phyloP scores from a whole-genome alignment of 2,888 invertebrate genomes.

The Hemaris fuciformis region DNA sequence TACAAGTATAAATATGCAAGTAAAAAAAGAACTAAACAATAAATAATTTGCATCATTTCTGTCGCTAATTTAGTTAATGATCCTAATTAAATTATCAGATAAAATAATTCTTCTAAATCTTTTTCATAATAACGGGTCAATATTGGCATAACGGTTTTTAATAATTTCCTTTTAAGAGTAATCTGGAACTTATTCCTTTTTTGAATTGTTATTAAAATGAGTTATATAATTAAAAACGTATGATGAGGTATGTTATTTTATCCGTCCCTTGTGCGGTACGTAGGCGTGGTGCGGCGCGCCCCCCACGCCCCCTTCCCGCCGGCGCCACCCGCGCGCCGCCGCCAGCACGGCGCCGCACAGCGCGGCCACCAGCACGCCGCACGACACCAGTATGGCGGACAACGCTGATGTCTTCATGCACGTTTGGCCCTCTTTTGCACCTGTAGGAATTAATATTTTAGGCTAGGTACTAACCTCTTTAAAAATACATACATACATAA shows the following conservation, averaged over 20 bases:
- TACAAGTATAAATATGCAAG: too few species aligned
- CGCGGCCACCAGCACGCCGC: constrained; percentile 86
- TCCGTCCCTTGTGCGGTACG: constrained; percentile 84
- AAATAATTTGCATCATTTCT: too few species aligned
- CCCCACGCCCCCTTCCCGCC: constrained; percentile 74
- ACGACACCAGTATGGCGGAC: constrained; percentile 85
- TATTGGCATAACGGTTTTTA: too few species aligned
- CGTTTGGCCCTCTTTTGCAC: constrained; percentile 77
- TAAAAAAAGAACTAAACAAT: too few species aligned
- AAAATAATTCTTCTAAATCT: too few species aligned
- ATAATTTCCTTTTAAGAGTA: too few species aligned
- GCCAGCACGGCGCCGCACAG: constrained; percentile 87
- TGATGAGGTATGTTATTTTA: constrained; percentile 73
- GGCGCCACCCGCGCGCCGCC: constrained; percentile 88
- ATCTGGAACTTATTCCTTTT: neutral
- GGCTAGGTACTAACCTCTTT: too few species aligned
- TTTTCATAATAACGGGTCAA: too few species aligned
- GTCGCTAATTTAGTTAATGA: too few species aligned
- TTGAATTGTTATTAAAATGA: neutral
- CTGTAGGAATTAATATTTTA: constrained; percentile 40
- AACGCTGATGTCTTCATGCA: constrained; percentile 84
- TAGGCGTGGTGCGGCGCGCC: constrained; percentile 76
- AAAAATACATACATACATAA: too few species aligned
- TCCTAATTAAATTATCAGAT: too few species aligned
- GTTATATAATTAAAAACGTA: neutral